phyloP scores from a whole-genome alignment of 2,113 vertebrate genomes.

The Seriola aureovittata region DNA sequence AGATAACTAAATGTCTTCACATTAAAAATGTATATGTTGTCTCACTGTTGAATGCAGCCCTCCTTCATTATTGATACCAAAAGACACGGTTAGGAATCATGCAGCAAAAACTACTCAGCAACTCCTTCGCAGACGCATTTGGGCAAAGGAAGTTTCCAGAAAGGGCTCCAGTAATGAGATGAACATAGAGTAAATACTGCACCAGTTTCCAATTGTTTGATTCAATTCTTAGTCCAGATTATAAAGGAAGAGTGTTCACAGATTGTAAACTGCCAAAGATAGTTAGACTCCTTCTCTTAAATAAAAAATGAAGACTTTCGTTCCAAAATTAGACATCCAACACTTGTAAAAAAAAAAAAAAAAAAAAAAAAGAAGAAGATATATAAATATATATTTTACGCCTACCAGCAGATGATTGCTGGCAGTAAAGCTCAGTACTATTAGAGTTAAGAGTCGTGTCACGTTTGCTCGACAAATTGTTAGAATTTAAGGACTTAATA shows the following conservation, averaged over 20 bases:
- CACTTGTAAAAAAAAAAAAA: conserved; percentile 19
- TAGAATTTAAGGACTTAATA: conserved; percentile 70
- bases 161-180: neutral
- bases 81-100: conserved; percentile 29
- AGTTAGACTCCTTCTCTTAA: conserved; percentile 40
- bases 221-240: conserved; percentile 12
- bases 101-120: conserved; percentile 2
- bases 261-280: conserved; percentile 30
- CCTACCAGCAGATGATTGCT: conserved; percentile 45
- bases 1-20: conserved; percentile 43
- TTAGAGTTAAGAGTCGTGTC: conserved; percentile 44
- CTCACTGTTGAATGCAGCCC: conserved; percentile 22
- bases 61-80: conserved; percentile 58
- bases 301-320: conserved; percentile 37
- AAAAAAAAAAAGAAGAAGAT: conserved; percentile 11
- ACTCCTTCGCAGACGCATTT: neutral
- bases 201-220: conserved; percentile 1
- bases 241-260: conserved; percentile 12
- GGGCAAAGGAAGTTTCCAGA: neutral
- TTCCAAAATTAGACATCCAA: conserved; percentile 43
- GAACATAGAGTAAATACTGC: neutral
- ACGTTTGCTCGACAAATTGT: conserved; percentile 54
- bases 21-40: conserved; percentile 54
- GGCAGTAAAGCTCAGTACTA: conserved; percentile 43
- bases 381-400: conserved; percentile 14